Base-by-base conservation (phyloP, 2,797 vertebrate genomes). In the Cynodonichthys magdalenae region DNA sequence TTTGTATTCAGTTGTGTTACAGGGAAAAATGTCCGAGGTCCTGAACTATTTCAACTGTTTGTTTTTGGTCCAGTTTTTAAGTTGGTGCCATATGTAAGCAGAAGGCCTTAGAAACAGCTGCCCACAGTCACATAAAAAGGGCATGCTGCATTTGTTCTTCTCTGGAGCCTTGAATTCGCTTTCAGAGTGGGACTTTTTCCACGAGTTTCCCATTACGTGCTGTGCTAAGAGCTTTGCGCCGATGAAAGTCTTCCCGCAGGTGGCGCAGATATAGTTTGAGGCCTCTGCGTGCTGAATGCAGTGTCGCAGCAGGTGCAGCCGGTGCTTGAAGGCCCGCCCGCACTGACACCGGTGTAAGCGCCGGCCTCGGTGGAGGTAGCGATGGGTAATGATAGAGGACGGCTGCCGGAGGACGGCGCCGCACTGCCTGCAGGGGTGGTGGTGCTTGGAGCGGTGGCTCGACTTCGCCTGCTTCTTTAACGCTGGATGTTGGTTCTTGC, bases 251-350 rank as follows among this genome's bases (percentile, higher is more conserved):
- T 92, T 87, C 36, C 94, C 94, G 1, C 94, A 95, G 64, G 82
- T 65, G 1, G 87, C 87, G 2, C 95, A 95, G 69, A 94, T 91
- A 72, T 94, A 95, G 64, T 78, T 87, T 0, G 86, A 74, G 11
- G 87, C 86, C 71, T 93, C 92, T 0, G 94, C 91, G 1, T 95
- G 94, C 63, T 89, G 90, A 36, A 95, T 63, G 56, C 94, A 93
- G 41, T 95, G 94, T 0, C 93, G 84, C 63, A 95, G 85, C 19
- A 95, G 90, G 67, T 95, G 92, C 19, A 95, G 83, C 6, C 59
- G 89, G 48, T 85, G 88, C 53, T 80, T 86, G 53, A 94, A 94
- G 1, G 88, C 62, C 31, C 92, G 83, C 6, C 94, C 94, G 0
- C 95, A 95, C 48, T 90, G 87, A 75, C 93, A 93, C 4, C 44